phyloP scores from a whole-genome alignment of 2,888 invertebrate species.

The Polydrusus cervinus region DNA sequence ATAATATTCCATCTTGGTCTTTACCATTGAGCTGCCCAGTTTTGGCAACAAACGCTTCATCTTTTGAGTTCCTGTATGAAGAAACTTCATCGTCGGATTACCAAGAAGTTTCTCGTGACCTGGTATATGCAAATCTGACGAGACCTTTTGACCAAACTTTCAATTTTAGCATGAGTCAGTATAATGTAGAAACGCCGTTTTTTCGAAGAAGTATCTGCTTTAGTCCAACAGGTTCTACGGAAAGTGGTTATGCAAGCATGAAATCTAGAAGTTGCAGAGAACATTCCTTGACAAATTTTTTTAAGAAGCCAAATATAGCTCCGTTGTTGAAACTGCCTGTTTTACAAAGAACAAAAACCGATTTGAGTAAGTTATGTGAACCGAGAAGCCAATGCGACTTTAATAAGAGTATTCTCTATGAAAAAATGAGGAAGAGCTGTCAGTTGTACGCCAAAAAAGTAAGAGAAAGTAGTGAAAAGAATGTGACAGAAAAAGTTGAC shows the following conservation, averaged over 20 bases:
- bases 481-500: slow-evolving; percentile 26
- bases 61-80: slow-evolving; percentile 56
- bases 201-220: slow-evolving; percentile 3
- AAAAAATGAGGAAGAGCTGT: slow-evolving; percentile 55
- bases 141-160: slow-evolving; percentile 48
- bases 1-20: slow-evolving; percentile 13
- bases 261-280: slow-evolving; percentile 50
- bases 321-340: slow-evolving; percentile 57
- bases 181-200: slow-evolving; percentile 45
- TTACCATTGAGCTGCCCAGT: slow-evolving; percentile 54
- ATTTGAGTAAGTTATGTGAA: background rate
- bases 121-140: slow-evolving; percentile 35
- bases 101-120: slow-evolving; percentile 17
- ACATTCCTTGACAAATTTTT: slow-evolving; percentile 56
- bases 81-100: slow-evolving; percentile 32
- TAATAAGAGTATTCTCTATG: slow-evolving; percentile 23
- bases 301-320: slow-evolving; percentile 59
- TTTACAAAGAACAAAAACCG: slow-evolving; percentile 4
- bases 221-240: slow-evolving; percentile 54
- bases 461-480: slow-evolving; percentile 42
- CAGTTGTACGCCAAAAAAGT: slow-evolving; percentile 56
- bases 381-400: slow-evolving; percentile 5
- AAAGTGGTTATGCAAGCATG: slow-evolving; percentile 61
- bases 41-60: slow-evolving; percentile 44
- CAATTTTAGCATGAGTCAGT: slow-evolving; percentile 40